Evolutionary conservation across 2,888 invertebrate genomes (phyloP), one percentile per base, ranked within the genome.

Genomic region (Lasioglossum pauxillum): DNA sequence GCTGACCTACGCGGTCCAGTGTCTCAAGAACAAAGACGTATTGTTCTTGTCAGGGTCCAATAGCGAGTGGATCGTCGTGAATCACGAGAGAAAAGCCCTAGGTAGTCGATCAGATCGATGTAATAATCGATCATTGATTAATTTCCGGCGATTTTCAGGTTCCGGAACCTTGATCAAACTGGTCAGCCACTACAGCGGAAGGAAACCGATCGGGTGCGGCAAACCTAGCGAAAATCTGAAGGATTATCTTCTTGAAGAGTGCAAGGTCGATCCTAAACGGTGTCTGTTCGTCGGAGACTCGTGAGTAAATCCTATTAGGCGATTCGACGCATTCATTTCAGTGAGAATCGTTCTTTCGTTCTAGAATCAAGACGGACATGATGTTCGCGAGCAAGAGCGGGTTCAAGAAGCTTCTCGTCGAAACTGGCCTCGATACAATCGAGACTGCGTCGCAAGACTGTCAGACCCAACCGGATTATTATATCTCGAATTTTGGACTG

Each of bases 11-110:
- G 96, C 96, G 0, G 90, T 95, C 12, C 94, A 95, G 0, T 96
- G 96, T 88, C 92, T 97, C 38, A 92, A 92, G 79, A 94, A 96
- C 71, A 95, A 95, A 0, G 96, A 96, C 19, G 96, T 96, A 2
- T 79, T 96, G 31, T 96, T 96, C 90, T 88, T 97, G 2, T 95
- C 94, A 64, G 96, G 96, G 0, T 96, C 96, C 0, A 4, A 38
- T 19, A 91, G 91, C 2, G 73, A 84, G 0, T 88, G 84, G 86
- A 1, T 86, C 5, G 0, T 35, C 12, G 75, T 49, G 5, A 53
- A 5, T 0, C 0, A 7, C 7, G 12, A 80, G 1, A 44, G 12
- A 2, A 87, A 41, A 57, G 5, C 89, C 12, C 23, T 91, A 69
- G 91, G 91, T 91, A 80, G 19, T 16, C 44, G 5, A 23, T 41